These are phyloP conservation scores for Coelopa pilipes DNA, from an alignment of 2,888 invertebrate species.

Conservation along the genomic window DNA sequence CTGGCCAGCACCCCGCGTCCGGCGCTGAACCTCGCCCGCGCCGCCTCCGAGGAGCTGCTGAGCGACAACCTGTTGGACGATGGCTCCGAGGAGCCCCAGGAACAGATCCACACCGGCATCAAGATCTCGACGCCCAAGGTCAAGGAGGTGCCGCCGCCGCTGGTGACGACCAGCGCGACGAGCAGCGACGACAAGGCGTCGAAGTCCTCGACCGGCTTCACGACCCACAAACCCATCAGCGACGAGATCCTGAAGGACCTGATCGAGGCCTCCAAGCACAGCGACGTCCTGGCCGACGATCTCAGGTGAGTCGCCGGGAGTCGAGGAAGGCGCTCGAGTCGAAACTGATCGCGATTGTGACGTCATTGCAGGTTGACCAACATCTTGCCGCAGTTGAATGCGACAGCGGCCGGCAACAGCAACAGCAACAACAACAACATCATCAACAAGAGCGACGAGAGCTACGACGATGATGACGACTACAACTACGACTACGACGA, in stretches of 20 bases:
- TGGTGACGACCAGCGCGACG: conserved; percentile 45
- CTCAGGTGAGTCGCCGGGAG: conserved; percentile 44
- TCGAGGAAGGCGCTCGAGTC: background rate
- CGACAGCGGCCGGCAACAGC: conserved; percentile 32
- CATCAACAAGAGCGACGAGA: conserved; percentile 47
- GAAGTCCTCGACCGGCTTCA: conserved; percentile 13
- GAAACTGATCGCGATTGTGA: conserved; percentile 18
- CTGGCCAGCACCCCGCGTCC: conserved; percentile 46
- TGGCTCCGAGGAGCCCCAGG: conserved; percentile 34
- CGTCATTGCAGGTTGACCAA: conserved; percentile 56
- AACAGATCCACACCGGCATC: conserved; percentile 39
- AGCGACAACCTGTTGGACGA: conserved; percentile 54
- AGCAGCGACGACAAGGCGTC: conserved; percentile 38
- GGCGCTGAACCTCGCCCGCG: conserved; percentile 32
- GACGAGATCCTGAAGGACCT: conserved; percentile 56
- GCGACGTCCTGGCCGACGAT: conserved; percentile 53
- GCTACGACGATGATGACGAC: conserved; percentile 54
- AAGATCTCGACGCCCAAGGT: conserved; percentile 59
- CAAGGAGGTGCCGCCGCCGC: conserved; percentile 47
- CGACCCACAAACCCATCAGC: conserved; percentile 51
- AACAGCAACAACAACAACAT: conserved; percentile 48
- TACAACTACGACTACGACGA: conserved; percentile 57
- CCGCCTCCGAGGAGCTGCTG: conserved; percentile 47
- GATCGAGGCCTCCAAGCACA: conserved; percentile 63
- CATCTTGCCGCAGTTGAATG: conserved; percentile 54